Evolutionary conservation across 2,797 vertebrate genomes (phyloP), one percentile per base, ranked within the genome.

Genomic region (Macropodus opercularis): DNA sequence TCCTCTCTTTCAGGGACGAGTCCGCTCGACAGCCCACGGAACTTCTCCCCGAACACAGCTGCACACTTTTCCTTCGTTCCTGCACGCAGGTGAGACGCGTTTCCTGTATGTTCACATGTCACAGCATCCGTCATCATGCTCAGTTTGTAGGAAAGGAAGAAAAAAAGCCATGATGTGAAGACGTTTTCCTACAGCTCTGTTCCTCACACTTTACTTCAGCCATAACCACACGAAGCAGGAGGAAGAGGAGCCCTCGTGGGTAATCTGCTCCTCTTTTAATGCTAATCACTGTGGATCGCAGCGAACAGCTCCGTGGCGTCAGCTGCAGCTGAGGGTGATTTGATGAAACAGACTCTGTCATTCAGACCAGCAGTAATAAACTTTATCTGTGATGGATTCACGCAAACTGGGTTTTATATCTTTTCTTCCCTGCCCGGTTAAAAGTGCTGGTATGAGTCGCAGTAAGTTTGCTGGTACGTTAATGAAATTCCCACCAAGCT

Each of bases 21-120:
- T 84, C 97, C 97, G 3, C 75, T 96, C 92, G 97, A 98, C 86
- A 98, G 96, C 72, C 97, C 97, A 58, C 92, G 97, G 29, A 98
- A 98, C 90, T 98, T 98, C 85, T 98, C 97, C 80, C 97, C 97
- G 34, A 98, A 91, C 92, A 90, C 96, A 14, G 95, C 95, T 27
- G 96, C 94, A 63, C 96, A 98, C 83, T 98, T 98, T 91, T 98
- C 96, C 83, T 98, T 98, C 70, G 91, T 96, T 72, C 95, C 96
- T 72, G 94, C 96, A 3, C 93, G 96, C 81, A 98, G 97, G 97
- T 98, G 91, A 95, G 94, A 40, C 39, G 5, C 17, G 10, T 6
- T 14, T 24, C 41, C 31, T 61, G 32, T 24, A 23, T 32, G 9
- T 29, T 10, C 27, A 11, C 9, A 11, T 3, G 27, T 54, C 10